Percentiles rank a stretch among this genome's conserved stretches.
Conservation (phyloP, 2,113 vertebrate species). For the Guaruba guarouba region DNA sequence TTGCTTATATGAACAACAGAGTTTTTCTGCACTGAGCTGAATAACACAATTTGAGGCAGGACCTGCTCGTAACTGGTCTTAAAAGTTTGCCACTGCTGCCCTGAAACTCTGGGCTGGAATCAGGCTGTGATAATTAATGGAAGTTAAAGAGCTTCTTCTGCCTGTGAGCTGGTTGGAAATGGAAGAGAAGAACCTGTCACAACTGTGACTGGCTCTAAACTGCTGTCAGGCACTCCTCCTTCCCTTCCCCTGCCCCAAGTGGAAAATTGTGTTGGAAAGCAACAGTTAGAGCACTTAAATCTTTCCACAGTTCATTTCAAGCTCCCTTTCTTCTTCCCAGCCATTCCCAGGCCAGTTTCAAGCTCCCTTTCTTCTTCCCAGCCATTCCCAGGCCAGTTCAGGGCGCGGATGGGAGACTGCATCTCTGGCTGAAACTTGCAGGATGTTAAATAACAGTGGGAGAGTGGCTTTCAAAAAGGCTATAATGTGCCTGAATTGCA, state of each 20-base stretch:
- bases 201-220: conserved; percentile 63
- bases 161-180: conserved; percentile 52
- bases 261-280: conserved; percentile 66
- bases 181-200: conserved; percentile 66
- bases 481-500: conserved; percentile 19
- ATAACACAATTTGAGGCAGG: neutral
- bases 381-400: conserved; percentile 53
- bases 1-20: neutral
- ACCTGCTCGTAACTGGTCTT: neutral
- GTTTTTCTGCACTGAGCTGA: neutral
- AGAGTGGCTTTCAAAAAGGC: conserved; percentile 24
- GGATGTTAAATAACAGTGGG: conserved; percentile 64
- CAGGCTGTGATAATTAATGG: conserved; percentile 21
- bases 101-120: neutral
- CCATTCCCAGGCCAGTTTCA: conserved; percentile 61
- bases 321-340: conserved; percentile 64
- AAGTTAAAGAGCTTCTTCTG: conserved; percentile 36
- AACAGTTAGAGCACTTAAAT: conserved; percentile 62
- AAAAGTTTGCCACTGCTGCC: neutral
- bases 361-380: conserved; percentile 63
- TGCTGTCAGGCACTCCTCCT: conserved; percentile 53
- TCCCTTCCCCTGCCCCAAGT: conserved; percentile 55
- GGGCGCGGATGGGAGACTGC: conserved; percentile 25
- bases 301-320: conserved; percentile 70
- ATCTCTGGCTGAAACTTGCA: conserved; percentile 49